phyloP scores from a whole-genome alignment of 2,888 invertebrate species.

The Drosophila ezoana region DNA sequence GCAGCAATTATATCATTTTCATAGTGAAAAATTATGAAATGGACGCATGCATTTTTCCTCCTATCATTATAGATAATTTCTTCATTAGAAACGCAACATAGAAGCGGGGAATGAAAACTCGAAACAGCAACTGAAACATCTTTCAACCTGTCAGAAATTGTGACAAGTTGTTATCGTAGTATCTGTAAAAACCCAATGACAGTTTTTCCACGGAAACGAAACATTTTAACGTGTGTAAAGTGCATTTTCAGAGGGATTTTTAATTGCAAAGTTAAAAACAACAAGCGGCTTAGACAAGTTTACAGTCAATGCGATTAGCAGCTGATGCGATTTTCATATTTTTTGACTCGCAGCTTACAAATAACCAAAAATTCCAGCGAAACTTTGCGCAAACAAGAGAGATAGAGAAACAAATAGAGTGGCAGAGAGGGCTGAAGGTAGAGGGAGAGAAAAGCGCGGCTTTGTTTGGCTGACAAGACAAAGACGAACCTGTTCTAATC shows the following conservation, averaged over 20 bases:
- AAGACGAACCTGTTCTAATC: conserved; percentile 79
- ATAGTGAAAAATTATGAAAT: conserved; percentile 38
- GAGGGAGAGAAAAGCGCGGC: conserved; percentile 40
- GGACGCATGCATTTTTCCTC: conserved; percentile 51
- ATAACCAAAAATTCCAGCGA: conserved; percentile 51
- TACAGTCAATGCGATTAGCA: conserved; percentile 72
- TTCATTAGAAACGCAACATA: conserved; percentile 66
- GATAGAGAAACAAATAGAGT: not conserved
- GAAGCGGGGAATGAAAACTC: conserved; percentile 5
- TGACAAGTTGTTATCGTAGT: conserved; percentile 73
- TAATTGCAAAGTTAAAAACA: conserved; percentile 79
- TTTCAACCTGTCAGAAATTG: conserved; percentile 63
- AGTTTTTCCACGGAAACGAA: conserved; percentile 57
- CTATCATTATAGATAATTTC: conserved; percentile 78
- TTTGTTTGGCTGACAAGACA: conserved; percentile 61
- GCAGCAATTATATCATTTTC: conserved; percentile 72
- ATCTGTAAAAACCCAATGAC: conserved; percentile 38
- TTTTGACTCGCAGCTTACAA: conserved; percentile 34
- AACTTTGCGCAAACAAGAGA: conserved; percentile 52
- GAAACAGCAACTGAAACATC: conserved; percentile 38
- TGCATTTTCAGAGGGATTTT: conserved; percentile 44
- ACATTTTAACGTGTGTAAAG: conserved; percentile 48
- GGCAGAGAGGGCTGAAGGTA: conserved; percentile 6
- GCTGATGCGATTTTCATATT: conserved; percentile 59
- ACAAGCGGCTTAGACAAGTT: conserved; percentile 73